Base-by-base conservation (phyloP, 2,888 invertebrate genomes). In the Tridacna crocea region DNA sequence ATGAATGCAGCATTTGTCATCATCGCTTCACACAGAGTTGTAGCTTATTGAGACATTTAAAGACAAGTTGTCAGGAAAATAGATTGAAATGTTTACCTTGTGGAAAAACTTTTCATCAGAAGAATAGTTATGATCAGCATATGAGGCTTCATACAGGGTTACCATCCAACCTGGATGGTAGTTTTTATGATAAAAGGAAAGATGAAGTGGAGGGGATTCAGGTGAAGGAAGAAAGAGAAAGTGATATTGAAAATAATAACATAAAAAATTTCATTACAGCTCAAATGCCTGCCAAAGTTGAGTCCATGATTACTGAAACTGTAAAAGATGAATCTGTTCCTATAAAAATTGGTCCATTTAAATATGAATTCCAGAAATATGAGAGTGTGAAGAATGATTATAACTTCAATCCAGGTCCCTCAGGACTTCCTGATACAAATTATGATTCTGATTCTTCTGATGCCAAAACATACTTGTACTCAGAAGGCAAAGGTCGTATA, bases 1-100 rank as follows among this genome's bases (percentile, higher is more conserved):
- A 84, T 60, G 84, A 84, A 58, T 87, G 87, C 51, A 79, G 80
- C 63, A 68, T 87, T 15, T 87, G 87, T 66, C 66, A 79, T n/a
- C 87, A 87, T 63, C 77, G 87, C 46, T 87, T 87, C 51, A 87
- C 87, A 15, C 87, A 87, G 60, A 84, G 87, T 61, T 84, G 87
- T 73, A 87, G 87, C 55, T 68, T 87, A 4, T 75, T 84, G 36
- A 68, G 87, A 48, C 87, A 87, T 68, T 51, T 83, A 22, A 87
- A 87, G 61, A 84, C 87, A 13, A 84, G 84, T 61, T 87, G 87
- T 74, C 83, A 80, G 26, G 86, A 84, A 61, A 83, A 82, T 58
- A 70, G 77, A 24, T 73, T 86, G 72, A 82, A 83, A 61, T 86
- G 86, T 63, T 36, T 73, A n/a, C 83, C 86, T 19, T 86, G 86